Evolutionary conservation across 2,797 vertebrate species (phyloP), one percentile per base, ranked within the genome.

Genomic region (Pyrocephalus nanus): DNA sequence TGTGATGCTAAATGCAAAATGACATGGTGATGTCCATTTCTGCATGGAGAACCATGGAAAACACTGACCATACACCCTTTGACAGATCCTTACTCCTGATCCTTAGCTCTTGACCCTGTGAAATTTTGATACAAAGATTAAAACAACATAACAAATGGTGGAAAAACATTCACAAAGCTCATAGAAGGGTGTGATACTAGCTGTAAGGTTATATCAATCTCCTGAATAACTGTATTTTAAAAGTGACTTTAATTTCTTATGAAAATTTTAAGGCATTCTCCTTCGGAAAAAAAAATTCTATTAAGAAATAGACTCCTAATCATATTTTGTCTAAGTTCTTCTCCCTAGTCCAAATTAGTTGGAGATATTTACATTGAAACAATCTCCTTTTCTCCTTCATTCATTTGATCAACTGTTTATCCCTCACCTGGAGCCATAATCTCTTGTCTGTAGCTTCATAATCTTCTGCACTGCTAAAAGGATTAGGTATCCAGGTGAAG

Each of bases 401-500:
- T 96, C 94, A 74, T 93, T 90, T 94, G 87, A 95, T 95, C 91
- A 95, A 13, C 66, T 86, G 66, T 53, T 95, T 96, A 96, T 96
- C 90, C 77, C 58, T 93, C 94, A 97, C 92, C 94, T 94, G 88
- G 86, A 93, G 77, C 64, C 4, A 1, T 94, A 96, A 95, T 96
- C 91, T 95, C 91, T 95, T 96, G 76, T 95, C 90, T 92, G 73
- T 82, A 88, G 57, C 74, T 88, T 76, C 80, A 87, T 92, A 96
- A 93, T 95, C 91, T 91, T 70, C 87, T 69, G 48, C 74, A 58
- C 71, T 71, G 48, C 83, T 94, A 77, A 92, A 95, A 88, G 74
- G 93, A 97, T 96, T 95, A 95, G 27, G 22, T 23, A 92, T 85
- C 64, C 94, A 97, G 91, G 91, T 96, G 96, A 97, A 95, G 64